Conservation (phyloP, 2,888 invertebrate species). For the Heliconius hortense region DNA sequence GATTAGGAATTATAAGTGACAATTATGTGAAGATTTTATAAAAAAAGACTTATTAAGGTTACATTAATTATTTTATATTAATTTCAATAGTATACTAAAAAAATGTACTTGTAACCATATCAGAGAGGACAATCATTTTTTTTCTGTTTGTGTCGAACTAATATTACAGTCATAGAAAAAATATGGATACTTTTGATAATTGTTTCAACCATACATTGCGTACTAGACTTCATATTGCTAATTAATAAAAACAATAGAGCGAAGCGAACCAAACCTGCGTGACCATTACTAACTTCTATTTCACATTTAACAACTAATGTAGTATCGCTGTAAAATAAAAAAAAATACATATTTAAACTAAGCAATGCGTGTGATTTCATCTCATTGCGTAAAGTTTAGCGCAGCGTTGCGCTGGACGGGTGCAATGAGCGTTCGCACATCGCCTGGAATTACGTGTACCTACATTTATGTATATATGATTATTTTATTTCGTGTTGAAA, state of each 20-base stretch:
- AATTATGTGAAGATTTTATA: too few relatives aligned
- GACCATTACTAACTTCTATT: not conserved
- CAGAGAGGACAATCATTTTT: too few relatives aligned
- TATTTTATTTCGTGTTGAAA: slow-evolving; percentile 25
- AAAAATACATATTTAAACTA: slow-evolving; percentile 14
- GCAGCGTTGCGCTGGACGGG: slow-evolving; percentile 40
- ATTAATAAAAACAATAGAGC: not conserved
- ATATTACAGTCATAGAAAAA: not conserved
- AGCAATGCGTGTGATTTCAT: slow-evolving; percentile 31
- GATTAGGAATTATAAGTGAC: slow-evolving; percentile 3
- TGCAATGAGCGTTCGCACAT: slow-evolving; percentile 47
- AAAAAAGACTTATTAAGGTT: too few relatives aligned
- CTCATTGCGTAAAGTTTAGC: slow-evolving; percentile 32
- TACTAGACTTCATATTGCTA: too few relatives aligned
- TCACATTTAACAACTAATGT: not conserved
- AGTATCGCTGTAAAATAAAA: not conserved
- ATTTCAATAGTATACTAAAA: too few relatives aligned
- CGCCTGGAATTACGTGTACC: slow-evolving; percentile 41
- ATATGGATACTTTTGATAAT: not conserved
- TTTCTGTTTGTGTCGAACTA: not conserved
- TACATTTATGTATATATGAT: slow-evolving; percentile 21
- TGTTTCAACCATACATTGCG: not conserved
- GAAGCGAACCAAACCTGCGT: not conserved
- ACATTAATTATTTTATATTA: too few relatives aligned
- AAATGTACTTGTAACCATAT: too few relatives aligned